Evolutionary conservation across 2,888 invertebrate species (phyloP).

Genomic region (Zele albiditarsus): DNA sequence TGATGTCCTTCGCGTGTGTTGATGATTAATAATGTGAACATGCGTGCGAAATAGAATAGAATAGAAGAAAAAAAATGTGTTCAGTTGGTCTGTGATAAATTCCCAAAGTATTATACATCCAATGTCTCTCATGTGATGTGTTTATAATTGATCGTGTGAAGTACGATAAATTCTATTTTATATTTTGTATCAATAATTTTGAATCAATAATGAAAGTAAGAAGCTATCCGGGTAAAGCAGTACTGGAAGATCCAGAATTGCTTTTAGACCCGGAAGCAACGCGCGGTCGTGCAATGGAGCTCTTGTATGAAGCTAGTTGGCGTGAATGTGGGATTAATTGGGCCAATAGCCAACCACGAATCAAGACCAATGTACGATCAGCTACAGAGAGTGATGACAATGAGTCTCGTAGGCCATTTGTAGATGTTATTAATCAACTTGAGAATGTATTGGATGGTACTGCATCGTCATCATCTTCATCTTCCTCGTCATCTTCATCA

Average conservation of each 20-base stretch:
- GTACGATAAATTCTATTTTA: not conserved
- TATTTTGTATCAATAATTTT: not conserved
- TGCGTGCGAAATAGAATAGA: not conserved
- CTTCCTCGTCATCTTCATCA: not conserved
- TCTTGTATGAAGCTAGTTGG: constrained; percentile 90
- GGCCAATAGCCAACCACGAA: constrained; percentile 54
- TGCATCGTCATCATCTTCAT: not conserved
- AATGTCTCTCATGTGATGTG: not conserved
- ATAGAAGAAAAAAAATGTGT: not conserved
- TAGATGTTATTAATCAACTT: constrained; percentile 60
- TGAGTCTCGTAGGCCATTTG: constrained; percentile 52
- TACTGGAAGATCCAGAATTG: constrained; percentile 77
- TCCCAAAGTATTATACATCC: not conserved
- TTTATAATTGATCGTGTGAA: not conserved
- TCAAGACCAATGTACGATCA: constrained; percentile 35
- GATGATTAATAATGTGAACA: not conserved
- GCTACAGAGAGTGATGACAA: constrained; percentile 39
- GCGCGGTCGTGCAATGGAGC: constrained; percentile 81
- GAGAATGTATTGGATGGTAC: constrained; percentile 59
- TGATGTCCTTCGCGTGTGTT: not conserved
- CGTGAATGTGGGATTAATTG: constrained; percentile 75
- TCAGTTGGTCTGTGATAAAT: constrained; percentile 19
- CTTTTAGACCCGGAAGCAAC: constrained; percentile 83
- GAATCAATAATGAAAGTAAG: constrained; percentile 82
- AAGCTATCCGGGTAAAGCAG: constrained; percentile 88